These are phyloP conservation scores for Pyrochroa serraticornis DNA, from an alignment of 2,888 invertebrate species.

Conservation along the genomic window DNA sequence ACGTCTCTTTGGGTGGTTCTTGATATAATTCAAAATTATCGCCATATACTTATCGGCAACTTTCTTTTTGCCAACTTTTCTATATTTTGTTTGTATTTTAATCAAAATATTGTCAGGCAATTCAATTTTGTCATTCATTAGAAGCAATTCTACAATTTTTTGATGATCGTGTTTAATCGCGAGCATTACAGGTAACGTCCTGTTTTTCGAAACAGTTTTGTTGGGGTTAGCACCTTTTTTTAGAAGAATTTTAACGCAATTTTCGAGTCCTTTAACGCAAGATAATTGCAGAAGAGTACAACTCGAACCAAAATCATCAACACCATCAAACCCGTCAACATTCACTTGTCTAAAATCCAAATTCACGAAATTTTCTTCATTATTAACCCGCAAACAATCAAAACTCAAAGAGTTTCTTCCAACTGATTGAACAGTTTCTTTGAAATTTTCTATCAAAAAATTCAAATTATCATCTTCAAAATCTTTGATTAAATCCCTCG, in stretches of 20 bases:
- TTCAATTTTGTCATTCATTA: not conserved
- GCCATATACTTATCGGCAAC: conserved; percentile 12
- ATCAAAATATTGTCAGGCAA: conserved; percentile 14
- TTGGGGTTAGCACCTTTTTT: conserved; percentile 6
- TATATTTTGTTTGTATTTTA: conserved; percentile 10
- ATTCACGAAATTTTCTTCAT: not conserved
- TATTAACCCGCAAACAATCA: not conserved
- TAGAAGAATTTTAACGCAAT: conserved; percentile 9
- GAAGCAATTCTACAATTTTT: conserved; percentile 10
- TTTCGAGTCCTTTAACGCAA: conserved; percentile 8
- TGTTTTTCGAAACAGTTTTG: conserved; percentile 10
- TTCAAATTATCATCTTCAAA: too few relatives aligned
- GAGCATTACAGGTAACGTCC: conserved; percentile 5
- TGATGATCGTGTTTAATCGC: conserved; percentile 19
- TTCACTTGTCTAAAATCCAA: conserved; percentile 1
- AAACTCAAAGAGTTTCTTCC: not conserved
- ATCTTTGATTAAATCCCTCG: conserved; percentile 4
- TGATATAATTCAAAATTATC: conserved; percentile 2
- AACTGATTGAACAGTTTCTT: not conserved
- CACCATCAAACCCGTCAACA: conserved; percentile 9
- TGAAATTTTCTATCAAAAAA: too few relatives aligned
- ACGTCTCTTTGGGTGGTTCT: not conserved
- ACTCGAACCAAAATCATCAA: conserved; percentile 7
- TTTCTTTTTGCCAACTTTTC: not conserved
- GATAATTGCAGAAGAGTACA: conserved; percentile 16